These are phyloP conservation scores for Aethina tumida DNA, from an alignment of 1,140 invertebrate genomes.

Conservation along the genomic window DNA sequence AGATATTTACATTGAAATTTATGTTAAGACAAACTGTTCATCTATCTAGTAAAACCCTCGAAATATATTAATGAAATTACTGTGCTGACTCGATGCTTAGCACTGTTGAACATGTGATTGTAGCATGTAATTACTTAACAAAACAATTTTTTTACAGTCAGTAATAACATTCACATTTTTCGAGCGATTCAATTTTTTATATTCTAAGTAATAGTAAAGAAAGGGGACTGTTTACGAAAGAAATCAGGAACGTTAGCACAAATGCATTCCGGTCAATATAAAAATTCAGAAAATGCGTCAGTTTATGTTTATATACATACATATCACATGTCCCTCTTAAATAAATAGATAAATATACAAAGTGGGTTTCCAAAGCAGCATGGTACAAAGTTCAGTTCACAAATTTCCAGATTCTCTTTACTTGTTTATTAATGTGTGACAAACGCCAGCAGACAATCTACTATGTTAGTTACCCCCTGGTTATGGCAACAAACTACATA, in stretches of 20 bases:
- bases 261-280: conserved; percentile 28
- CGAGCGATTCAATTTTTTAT: conserved; percentile 11
- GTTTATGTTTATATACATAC: conserved; percentile 27
- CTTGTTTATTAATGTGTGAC: too few species aligned
- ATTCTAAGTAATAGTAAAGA: conserved; percentile 9
- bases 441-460: too few species aligned
- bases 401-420: too few species aligned
- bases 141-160: conserved; percentile 12
- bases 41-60: conserved; percentile 20
- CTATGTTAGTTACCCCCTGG: too few species aligned
- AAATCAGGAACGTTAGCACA: conserved; percentile 19
- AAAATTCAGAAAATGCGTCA: conserved; percentile 30
- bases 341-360: conserved; percentile 12
- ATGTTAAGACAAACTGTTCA: conserved; percentile 21
- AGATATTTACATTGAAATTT: conserved; percentile 28
- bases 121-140: conserved; percentile 9
- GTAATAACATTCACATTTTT: conserved; percentile 16
- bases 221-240: conserved; percentile 16
- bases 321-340: conserved; percentile 30
- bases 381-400: conserved; percentile 10
- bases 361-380: conserved; percentile 7
- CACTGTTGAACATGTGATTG: conserved; percentile 3
- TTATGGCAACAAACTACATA: too few species aligned
- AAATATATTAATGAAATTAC: conserved; percentile 14
- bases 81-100: neutral